A percentile compares a stretch with the other conserved stretches of the same genome.
phyloP scores from a whole-genome alignment of 2,113 vertebrate genomes.

The Eulemur macaco region DNA sequence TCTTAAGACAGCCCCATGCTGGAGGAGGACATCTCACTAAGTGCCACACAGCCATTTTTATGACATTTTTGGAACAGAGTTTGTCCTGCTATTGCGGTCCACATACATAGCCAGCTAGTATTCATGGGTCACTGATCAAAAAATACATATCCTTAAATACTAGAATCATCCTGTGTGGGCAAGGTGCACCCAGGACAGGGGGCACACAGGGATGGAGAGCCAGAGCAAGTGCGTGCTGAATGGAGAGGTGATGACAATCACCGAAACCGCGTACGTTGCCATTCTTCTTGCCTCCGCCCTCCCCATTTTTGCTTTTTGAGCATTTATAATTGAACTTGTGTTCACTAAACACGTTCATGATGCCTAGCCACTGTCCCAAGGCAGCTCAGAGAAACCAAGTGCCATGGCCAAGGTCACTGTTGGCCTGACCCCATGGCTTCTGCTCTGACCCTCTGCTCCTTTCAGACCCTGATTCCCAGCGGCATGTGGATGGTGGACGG shows the following conservation, averaged over 20 bases:
- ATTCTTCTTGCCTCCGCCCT: not conserved
- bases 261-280: not conserved
- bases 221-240: not conserved
- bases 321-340: not conserved
- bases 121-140: not conserved
- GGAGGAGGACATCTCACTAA: not conserved
- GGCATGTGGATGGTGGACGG: not conserved
- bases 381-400: not conserved
- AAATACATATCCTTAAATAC: not conserved
- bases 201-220: not conserved
- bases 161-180: not conserved
- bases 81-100: not conserved
- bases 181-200: not conserved
- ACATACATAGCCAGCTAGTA: not conserved
- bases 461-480: not conserved
- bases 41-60: not conserved
- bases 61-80: not conserved
- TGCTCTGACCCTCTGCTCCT: not conserved
- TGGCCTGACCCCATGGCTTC: not conserved
- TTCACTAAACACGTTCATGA: not conserved
- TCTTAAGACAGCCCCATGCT: not conserved
- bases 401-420: not conserved
- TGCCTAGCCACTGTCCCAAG: not conserved
- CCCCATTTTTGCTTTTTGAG: not conserved
- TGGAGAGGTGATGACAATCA: rapidly evolving